Evolutionary conservation across 2,797 vertebrate species (phyloP).

Genomic region (Phrynocephalus guinanensis): DNA sequence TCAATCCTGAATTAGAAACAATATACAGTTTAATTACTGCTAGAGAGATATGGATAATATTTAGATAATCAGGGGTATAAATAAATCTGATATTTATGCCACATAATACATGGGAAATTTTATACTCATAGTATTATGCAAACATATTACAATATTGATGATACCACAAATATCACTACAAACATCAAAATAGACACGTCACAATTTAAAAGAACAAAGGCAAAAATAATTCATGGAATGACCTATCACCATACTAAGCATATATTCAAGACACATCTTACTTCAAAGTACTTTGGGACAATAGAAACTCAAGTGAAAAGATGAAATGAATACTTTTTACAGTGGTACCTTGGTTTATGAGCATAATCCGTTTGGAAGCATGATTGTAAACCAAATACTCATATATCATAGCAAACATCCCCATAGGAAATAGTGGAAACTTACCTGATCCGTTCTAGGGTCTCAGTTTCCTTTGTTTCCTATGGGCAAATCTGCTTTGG

Average conservation of each 20-base stretch:
- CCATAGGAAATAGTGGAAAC: too few relatives aligned
- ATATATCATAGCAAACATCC: too few relatives aligned
- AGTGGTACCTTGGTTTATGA: too few relatives aligned
- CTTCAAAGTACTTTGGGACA: too few relatives aligned
- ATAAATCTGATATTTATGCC: neutral
- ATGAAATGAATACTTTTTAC: too few relatives aligned
- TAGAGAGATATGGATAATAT: neutral
- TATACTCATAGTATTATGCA: neutral
- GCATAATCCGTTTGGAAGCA: too few relatives aligned
- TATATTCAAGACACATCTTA: too few relatives aligned
- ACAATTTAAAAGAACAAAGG: neutral
- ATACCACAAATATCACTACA: neutral
- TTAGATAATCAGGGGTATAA: neutral
- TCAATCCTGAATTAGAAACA: slow-evolving; percentile 75
- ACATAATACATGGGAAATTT: neutral
- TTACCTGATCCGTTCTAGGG: too few relatives aligned
- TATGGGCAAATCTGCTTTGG: too few relatives aligned
- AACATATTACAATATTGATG: neutral
- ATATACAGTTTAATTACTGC: slow-evolving; percentile 24
- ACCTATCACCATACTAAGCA: neutral
- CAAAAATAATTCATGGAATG: neutral
- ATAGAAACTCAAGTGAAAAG: too few relatives aligned
- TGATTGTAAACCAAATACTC: too few relatives aligned
- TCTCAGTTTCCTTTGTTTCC: too few relatives aligned
- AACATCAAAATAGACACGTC: neutral